phyloP scores from a whole-genome alignment of 2,113 vertebrate species.

The Daubentonia madagascariensis region DNA sequence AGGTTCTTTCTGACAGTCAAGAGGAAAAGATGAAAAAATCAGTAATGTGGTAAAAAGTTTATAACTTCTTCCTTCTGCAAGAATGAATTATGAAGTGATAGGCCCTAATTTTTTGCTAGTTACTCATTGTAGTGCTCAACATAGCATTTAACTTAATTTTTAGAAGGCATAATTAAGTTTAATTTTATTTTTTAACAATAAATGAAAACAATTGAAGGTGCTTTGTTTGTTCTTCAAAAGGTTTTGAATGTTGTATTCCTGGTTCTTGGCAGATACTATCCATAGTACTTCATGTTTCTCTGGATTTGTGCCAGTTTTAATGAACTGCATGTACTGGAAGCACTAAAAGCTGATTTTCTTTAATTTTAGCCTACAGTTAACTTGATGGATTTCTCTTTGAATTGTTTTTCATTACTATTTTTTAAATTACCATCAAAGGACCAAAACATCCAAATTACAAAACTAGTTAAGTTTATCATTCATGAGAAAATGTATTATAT shows the following conservation, averaged over 20 bases:
- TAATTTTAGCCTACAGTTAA: slow-evolving; percentile 77
- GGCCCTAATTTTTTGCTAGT: slow-evolving; percentile 19
- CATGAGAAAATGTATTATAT: slow-evolving; percentile 36
- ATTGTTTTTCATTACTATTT: slow-evolving; percentile 56
- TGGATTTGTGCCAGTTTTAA: slow-evolving; percentile 70
- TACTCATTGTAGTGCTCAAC: slow-evolving; percentile 40
- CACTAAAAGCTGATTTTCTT: slow-evolving; percentile 76
- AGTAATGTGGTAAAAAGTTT: slow-evolving; percentile 44
- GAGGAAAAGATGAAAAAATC: slow-evolving; percentile 9
- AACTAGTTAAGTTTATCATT: slow-evolving; percentile 33
- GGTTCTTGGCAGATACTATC: slow-evolving; percentile 78
- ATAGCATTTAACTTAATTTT: slow-evolving; percentile 47
- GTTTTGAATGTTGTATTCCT: slow-evolving; percentile 73
- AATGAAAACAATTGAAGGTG: slow-evolving; percentile 61
- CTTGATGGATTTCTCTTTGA: slow-evolving; percentile 76
- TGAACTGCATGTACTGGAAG: slow-evolving; percentile 76
- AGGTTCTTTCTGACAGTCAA: not conserved
- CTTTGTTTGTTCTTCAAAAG: slow-evolving; percentile 78
- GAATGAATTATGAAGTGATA: slow-evolving; percentile 58
- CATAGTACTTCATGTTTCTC: slow-evolving; percentile 76
- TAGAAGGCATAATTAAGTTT: slow-evolving; percentile 71
- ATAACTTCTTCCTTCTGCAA: slow-evolving; percentile 53
- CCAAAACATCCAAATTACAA: slow-evolving; percentile 37
- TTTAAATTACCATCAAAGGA: slow-evolving; percentile 62
- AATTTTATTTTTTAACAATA: slow-evolving; percentile 64